Evolutionary conservation across 1,140 invertebrate genomes (phyloP), one percentile per base, ranked within the genome.

Genomic region (Lordiphosa clarofinis): DNA sequence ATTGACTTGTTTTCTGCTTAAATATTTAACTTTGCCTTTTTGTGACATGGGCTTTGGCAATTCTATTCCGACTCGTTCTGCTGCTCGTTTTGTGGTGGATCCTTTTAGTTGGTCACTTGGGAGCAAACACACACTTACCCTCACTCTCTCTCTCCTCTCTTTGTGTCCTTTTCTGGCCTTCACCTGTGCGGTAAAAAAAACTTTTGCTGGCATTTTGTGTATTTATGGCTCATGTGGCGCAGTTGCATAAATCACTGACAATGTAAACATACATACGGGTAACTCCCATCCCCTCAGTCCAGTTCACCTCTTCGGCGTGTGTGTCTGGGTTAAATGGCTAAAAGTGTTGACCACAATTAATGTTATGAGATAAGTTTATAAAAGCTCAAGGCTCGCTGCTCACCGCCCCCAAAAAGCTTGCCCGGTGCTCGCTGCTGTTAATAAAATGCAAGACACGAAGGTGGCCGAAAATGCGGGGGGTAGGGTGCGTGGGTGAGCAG

Each of bases 301-400:
- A 9, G 31, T n/a, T 1, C 21, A n/a, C 4, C 15, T 4, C 28
- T 31, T 33, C 13, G 37, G 11, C 35, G 49, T 49, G 37, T 48
- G 42, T 48, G 57, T 19, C 46, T 56, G 52, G 64, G 78, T 63
- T 82, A 84, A 84, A 84, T 84, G 78, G 73, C 78, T 73, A 75
- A 84, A 82, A 82, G 78, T 82, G 78, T 82, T 86, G 79, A 86
- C 81, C 81, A 86, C 81, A 86, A 86, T 86, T 86, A 86, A 86
- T 86, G 81, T 86, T 86, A 86, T 86, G 81, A 86, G 81, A 86
- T 86, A 86, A 86, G 81, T 86, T 86, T 86, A 69, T 79, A 75
- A 73, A 79, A 62, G 58, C 73, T 60, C 72, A 79, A 62, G 56
- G 73, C 73, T 65, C 56, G 62, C 60, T 70, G 73, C 47, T 52